phyloP scores from a whole-genome alignment of 2,888 invertebrate genomes.

The Leptogaster cylindrica region DNA sequence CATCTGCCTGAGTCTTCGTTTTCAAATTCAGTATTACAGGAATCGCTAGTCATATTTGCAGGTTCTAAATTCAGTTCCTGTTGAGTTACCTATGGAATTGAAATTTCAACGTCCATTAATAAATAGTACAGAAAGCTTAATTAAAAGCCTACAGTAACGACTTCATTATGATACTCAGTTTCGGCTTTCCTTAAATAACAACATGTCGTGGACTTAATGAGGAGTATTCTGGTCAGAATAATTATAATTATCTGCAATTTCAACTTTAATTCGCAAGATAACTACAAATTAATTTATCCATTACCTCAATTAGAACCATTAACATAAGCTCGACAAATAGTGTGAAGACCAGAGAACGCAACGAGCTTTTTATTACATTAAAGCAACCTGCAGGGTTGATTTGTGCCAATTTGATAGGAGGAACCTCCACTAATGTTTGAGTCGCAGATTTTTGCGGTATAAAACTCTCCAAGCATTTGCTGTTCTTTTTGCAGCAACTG shows the following conservation, averaged over 20 bases:
- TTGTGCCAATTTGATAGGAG: neutral
- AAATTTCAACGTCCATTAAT: neutral
- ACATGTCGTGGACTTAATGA: neutral
- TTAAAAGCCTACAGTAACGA: neutral
- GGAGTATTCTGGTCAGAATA: constrained; percentile 30
- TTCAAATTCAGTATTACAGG: constrained; percentile 1
- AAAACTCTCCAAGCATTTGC: constrained; percentile 31
- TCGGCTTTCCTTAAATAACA: constrained; percentile 6
- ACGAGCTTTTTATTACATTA: no score
- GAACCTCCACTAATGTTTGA: constrained; percentile 45
- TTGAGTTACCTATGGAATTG: neutral
- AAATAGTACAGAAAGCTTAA: neutral
- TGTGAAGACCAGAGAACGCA: no score
- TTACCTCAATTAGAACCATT: no score
- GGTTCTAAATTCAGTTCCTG: no score
- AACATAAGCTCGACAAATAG: no score
- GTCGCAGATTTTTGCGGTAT: constrained; percentile 28
- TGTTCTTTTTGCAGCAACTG: constrained; percentile 45
- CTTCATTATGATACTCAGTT: constrained; percentile 41
- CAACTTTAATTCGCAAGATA: no score
- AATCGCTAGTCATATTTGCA: no score
- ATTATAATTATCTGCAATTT: constrained; percentile 36
- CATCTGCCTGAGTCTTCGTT: neutral
- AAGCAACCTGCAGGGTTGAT: no score
- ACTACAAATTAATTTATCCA: no score